Base-by-base conservation (phyloP, 1,140 invertebrate genomes). In the Brachionus manjavacas region DNA sequence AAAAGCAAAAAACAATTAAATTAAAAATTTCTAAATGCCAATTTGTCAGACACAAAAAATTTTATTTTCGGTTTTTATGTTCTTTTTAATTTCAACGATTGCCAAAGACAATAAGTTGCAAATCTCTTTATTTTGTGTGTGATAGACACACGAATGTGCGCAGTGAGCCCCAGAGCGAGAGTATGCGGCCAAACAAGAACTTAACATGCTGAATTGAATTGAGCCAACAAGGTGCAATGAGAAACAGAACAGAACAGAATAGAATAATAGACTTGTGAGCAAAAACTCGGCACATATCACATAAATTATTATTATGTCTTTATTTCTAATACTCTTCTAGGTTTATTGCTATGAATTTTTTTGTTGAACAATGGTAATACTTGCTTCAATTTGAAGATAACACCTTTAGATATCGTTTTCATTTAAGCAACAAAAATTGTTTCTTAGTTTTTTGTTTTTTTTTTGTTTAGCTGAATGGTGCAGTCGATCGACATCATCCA, bases 41-140 rank as follows among this genome's bases (percentile, higher is more conserved):
- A 68, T 31, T 68, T 68, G 20, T 68, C 66, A 68, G 66, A 68
- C 66, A 68, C 39, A 68, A 68, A 28, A 68, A 68, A 6, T 68
- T 68, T 14, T 14, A 68, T 28, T 68, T 31, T 60, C 52, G 52
- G 52, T 2, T 25, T 16, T 55, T 55, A n/a, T 55, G n/a, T 55
- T 55, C 14, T 55, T 68, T 68, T 35, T 6, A 35, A 35, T 2
- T 35, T 35, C 7, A 35, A 35, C 31, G 4, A 35, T 35, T 35
- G 31, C 0, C n/a, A n/a, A n/a, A n/a, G n/a, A n/a, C n/a, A n/a
- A n/a, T n/a, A n/a, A n/a, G n/a, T n/a, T n/a, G n/a, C n/a, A n/a
- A 31, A 14, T 68, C n/a, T 68, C 6, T 12, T n/a, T 31, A 11
- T 55, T 12, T 68, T 39, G 9, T 14, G 25, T 1, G 6, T 7